Conservation (phyloP, 2,797 vertebrate genomes). For the Anguilla marmorata region DNA sequence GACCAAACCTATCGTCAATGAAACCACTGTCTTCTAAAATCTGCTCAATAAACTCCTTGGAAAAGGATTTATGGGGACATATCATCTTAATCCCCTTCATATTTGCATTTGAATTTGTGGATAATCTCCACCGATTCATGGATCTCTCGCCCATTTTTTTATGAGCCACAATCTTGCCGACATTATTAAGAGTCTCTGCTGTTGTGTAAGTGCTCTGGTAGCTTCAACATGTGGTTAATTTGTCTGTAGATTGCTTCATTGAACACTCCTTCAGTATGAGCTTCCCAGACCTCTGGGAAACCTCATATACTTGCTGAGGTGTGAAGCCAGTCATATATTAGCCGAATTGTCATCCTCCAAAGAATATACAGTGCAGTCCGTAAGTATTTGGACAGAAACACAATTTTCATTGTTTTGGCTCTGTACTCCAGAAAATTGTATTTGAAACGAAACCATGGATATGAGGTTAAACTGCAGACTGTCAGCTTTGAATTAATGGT, state of each 20-base stretch:
- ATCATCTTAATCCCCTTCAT: neutral
- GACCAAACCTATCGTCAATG: neutral
- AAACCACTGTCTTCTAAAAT: neutral
- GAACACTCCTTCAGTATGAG: neutral
- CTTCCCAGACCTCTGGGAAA: neutral
- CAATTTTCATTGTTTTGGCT: neutral
- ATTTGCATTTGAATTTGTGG: neutral
- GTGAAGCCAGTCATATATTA: neutral
- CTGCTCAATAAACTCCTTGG: neutral
- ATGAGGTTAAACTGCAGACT: neutral
- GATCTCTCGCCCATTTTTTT: neutral
- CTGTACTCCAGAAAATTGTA: neutral
- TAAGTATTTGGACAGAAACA: neutral
- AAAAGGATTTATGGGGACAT: neutral
- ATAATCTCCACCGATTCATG: neutral
- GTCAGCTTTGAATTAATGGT: too few species aligned
- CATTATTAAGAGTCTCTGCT: neutral
- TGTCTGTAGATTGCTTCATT: constrained; percentile 10
- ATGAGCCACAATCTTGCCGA: neutral
- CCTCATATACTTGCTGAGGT: constrained; percentile 6
- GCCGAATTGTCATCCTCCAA: neutral
- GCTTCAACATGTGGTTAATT: constrained; percentile 22
- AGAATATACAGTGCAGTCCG: neutral
- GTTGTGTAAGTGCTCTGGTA: neutral
- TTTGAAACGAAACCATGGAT: neutral